phyloP scores from a whole-genome alignment of 2,888 invertebrate species.

The Taphrorychus bicolor region DNA sequence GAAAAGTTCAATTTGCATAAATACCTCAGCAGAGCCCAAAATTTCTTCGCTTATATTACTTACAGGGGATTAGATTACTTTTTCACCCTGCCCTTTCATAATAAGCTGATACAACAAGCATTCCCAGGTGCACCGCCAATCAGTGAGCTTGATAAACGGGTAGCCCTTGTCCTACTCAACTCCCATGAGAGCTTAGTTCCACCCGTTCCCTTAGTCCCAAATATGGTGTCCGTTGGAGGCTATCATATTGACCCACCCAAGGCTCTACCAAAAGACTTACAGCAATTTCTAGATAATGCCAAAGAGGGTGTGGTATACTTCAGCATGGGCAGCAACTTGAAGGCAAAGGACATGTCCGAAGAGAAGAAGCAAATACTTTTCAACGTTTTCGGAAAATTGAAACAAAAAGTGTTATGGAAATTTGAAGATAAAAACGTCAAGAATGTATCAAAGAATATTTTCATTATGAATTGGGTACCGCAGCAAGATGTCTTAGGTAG shows the following conservation, averaged over 20 bases:
- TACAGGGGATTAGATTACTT: neutral
- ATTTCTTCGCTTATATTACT: neutral
- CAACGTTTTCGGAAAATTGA: conserved; percentile 65
- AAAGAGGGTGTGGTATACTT: conserved; percentile 60
- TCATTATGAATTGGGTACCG: conserved; percentile 70
- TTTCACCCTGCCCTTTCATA: neutral
- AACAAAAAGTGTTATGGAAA: conserved; percentile 73
- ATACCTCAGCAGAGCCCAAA: conserved; percentile 11
- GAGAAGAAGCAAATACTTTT: conserved; percentile 63
- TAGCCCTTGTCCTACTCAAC: conserved; percentile 20
- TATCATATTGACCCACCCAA: conserved; percentile 56
- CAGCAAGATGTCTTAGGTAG: conserved; percentile 60
- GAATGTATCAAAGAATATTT: conserved; percentile 65
- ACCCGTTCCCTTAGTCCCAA: conserved; percentile 62
- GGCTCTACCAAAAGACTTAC: conserved; percentile 46
- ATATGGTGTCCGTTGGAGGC: conserved; percentile 66
- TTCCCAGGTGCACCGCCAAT: conserved; percentile 16
- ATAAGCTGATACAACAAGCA: conserved; percentile 10
- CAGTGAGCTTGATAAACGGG: conserved; percentile 5
- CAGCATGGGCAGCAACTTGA: conserved; percentile 68
- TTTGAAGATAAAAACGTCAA: conserved; percentile 66
- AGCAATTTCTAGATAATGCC: conserved; percentile 45
- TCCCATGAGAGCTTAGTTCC: conserved; percentile 20
- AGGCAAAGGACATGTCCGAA: conserved; percentile 62
- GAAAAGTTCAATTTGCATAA: conserved; percentile 11